These are phyloP conservation scores for Clarias fuscus DNA, from an alignment of 2,797 vertebrate genomes.

Conservation along the genomic window DNA sequence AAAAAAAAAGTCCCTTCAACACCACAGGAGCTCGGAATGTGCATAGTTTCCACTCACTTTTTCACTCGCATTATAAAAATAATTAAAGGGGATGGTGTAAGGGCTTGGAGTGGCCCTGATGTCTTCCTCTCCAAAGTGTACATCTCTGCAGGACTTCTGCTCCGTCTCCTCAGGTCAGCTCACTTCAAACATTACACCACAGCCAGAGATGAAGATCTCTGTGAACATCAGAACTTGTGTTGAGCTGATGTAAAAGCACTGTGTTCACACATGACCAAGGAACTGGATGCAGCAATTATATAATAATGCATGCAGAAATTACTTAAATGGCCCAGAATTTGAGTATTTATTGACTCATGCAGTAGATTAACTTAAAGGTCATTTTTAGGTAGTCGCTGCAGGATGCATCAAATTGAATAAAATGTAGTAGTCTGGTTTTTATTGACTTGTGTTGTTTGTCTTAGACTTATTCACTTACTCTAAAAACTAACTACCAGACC, in stretches of 20 bases:
- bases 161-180: constrained; percentile 61
- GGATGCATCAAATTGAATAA: not conserved
- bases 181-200: constrained; percentile 54
- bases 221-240: constrained; percentile 32
- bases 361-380: not conserved
- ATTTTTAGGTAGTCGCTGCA: not conserved
- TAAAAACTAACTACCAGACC: constrained; percentile 6
- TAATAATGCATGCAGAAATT: constrained; percentile 14
- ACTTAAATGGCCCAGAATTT: not conserved
- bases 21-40: constrained; percentile 63
- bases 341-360: not conserved
- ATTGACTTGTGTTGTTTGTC: constrained; percentile 1
- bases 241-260: constrained; percentile 25
- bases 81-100: constrained; percentile 73
- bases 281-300: constrained; percentile 12
- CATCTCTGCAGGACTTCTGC: constrained; percentile 67
- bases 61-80: constrained; percentile 72
- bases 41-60: constrained; percentile 76
- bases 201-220: constrained; percentile 27
- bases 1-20: constrained; percentile 52
- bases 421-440: constrained; percentile 6
- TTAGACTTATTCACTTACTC: constrained; percentile 3
- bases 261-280: constrained; percentile 27
- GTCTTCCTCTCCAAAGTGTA: constrained; percentile 57
- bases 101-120: constrained; percentile 62